Evolutionary conservation across 2,113 vertebrate species (phyloP).

Genomic region (Callionymus lyra): DNA sequence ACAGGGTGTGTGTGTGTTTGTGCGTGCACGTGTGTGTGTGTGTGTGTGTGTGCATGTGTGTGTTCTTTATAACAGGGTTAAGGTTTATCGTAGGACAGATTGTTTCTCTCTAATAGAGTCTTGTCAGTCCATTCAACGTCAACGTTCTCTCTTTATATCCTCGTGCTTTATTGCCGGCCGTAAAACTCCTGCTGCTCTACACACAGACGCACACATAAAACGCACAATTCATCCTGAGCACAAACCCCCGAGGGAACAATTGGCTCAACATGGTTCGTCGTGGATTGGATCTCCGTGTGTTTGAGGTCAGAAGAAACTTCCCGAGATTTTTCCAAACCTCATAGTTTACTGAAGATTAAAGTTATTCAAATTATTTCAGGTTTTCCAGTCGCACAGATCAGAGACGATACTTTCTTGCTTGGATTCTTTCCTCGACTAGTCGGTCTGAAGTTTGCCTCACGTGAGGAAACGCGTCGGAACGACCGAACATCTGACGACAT

Average conservation of each 20-base stretch:
- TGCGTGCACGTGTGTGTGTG: no score
- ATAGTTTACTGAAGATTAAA: not conserved
- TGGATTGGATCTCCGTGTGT: constrained; percentile 2
- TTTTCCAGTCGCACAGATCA: no score
- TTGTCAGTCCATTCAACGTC: no score
- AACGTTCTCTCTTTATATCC: not conserved
- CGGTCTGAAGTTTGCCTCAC: not conserved
- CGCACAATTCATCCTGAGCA: constrained; percentile 2
- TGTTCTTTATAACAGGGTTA: no score
- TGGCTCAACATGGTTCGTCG: not conserved
- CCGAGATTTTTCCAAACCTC: not conserved
- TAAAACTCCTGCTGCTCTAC: constrained; percentile 11
- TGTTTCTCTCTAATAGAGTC: no score
- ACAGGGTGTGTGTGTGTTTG: no score
- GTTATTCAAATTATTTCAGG: no score
- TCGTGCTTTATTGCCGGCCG: constrained; percentile 12
- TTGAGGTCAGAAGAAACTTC: not conserved
- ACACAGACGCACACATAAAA: not conserved
- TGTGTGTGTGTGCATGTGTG: no score
- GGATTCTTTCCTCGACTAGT: no score
- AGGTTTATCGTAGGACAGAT: no score
- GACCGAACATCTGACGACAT: not conserved
- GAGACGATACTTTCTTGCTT: no score
- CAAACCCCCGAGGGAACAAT: constrained; percentile 14
- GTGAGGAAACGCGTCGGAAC: not conserved